Conservation (phyloP, 1,140 invertebrate genomes). For the Sinonovacula constricta region DNA sequence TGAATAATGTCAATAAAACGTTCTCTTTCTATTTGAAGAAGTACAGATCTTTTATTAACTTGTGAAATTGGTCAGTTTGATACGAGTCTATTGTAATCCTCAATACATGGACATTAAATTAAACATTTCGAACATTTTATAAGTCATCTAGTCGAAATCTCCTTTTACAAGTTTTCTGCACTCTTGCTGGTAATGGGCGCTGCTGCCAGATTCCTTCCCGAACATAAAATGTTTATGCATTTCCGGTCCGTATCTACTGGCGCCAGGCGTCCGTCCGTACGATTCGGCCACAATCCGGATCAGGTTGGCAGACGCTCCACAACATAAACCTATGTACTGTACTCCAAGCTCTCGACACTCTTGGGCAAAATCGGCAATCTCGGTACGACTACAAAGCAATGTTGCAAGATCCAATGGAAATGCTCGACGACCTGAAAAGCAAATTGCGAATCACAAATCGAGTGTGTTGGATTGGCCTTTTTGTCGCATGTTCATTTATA, state of each 20-base stretch:
- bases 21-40: too few relatives aligned
- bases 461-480: too few relatives aligned
- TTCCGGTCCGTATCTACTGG: conserved; percentile 62
- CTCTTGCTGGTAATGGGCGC: conserved; percentile 1
- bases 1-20: too few relatives aligned
- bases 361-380: conserved; percentile 67
- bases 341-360: conserved; percentile 67
- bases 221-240: conserved; percentile 53
- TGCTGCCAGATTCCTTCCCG: conserved; percentile 29
- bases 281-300: conserved; percentile 65
- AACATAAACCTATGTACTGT: conserved; percentile 74
- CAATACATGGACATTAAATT: too few relatives aligned
- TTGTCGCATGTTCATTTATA: background rate
- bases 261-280: conserved; percentile 63
- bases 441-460: background rate
- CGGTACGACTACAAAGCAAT: conserved; percentile 56
- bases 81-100: too few relatives aligned
- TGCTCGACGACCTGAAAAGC: conserved; percentile 10
- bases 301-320: conserved; percentile 68
- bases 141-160: conserved; percentile 20
- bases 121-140: too few relatives aligned
- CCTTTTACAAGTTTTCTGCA: conserved; percentile 7
- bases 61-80: too few relatives aligned
- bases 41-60: too few relatives aligned
- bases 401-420: conserved; percentile 24